A percentile compares a stretch with the other conserved stretches of the same genome.
Conservation (phyloP, 2,888 invertebrate species). For the Patella pellucida region DNA sequence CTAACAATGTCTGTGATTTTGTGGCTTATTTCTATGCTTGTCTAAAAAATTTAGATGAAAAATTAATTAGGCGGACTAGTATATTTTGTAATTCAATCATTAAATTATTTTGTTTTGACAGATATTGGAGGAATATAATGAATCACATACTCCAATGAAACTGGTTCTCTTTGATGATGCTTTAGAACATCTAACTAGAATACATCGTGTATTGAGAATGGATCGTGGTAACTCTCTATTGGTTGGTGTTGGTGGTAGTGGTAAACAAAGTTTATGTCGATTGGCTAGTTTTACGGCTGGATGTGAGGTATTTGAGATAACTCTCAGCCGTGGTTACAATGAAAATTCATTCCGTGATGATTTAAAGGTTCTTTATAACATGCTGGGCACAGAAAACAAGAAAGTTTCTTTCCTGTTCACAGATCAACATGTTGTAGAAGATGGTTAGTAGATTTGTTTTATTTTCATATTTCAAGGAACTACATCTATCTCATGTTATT, state of each 20-base stretch:
- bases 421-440: conserved; percentile 80
- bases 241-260: conserved; percentile 91
- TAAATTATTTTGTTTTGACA: conserved; percentile 61
- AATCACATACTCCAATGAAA: conserved; percentile 79
- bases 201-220: conserved; percentile 88
- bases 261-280: conserved; percentile 85
- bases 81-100: not conserved
- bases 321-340: conserved; percentile 87
- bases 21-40: too few species aligned
- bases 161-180: conserved; percentile 93
- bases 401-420: conserved; percentile 87
- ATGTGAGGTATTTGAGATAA: conserved; percentile 86
- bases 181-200: conserved; percentile 88
- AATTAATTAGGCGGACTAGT: too few species aligned
- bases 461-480: not conserved
- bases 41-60: too few species aligned
- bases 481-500: not conserved
- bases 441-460: conserved; percentile 62
- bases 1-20: too few species aligned
- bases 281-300: conserved; percentile 88
- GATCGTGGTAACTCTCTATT: conserved; percentile 86
- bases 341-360: conserved; percentile 88
- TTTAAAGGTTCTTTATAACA: conserved; percentile 83
- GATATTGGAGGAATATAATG: conserved; percentile 89
- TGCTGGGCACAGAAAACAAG: conserved; percentile 84